These are phyloP conservation scores for Pasiphila rectangulata DNA, from an alignment of 2,888 invertebrate species.

Conservation along the genomic window DNA sequence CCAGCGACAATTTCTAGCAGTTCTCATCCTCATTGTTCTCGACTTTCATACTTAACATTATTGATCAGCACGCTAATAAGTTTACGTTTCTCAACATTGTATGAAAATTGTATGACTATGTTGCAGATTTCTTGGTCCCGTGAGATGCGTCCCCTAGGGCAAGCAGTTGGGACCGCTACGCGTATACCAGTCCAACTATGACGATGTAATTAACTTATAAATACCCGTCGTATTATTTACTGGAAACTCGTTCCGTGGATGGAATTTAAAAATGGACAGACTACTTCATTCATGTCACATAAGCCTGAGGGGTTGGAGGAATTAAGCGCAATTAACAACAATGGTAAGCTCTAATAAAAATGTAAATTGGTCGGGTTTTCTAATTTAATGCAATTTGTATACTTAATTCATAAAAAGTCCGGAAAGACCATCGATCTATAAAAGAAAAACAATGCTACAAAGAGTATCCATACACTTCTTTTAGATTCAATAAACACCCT, in stretches of 20 bases:
- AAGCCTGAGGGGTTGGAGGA: constrained; percentile 40
- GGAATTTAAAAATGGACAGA: constrained; percentile 53
- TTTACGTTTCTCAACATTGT: constrained; percentile 71
- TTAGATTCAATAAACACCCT: constrained; percentile 47
- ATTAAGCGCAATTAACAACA: constrained; percentile 50
- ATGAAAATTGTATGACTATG: constrained; percentile 15
- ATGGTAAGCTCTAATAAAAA: constrained; percentile 48
- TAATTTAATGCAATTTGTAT: constrained; percentile 37
- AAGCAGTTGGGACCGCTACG: constrained; percentile 33
- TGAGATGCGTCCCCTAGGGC: constrained; percentile 44
- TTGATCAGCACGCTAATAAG: constrained; percentile 49
- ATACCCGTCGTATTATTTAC: constrained; percentile 31
- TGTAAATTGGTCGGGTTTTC: constrained; percentile 50
- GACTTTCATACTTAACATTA: constrained; percentile 62
- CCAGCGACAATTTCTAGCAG: constrained; percentile 58
- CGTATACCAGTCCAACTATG: constrained; percentile 45
- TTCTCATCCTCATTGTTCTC: constrained; percentile 71
- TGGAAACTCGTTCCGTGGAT: constrained; percentile 53
- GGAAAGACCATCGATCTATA: constrained; percentile 36
- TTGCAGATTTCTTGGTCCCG: constrained; percentile 59
- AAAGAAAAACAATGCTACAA: constrained; percentile 38
- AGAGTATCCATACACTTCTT: constrained; percentile 31
- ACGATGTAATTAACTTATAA: constrained; percentile 55
- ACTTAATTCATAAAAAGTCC: constrained; percentile 37
- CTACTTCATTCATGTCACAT: constrained; percentile 42